Percentiles rank a stretch among this genome's conserved stretches.
Conservation (phyloP, 1,140 invertebrate species). For the Arctopsyche grandis region DNA sequence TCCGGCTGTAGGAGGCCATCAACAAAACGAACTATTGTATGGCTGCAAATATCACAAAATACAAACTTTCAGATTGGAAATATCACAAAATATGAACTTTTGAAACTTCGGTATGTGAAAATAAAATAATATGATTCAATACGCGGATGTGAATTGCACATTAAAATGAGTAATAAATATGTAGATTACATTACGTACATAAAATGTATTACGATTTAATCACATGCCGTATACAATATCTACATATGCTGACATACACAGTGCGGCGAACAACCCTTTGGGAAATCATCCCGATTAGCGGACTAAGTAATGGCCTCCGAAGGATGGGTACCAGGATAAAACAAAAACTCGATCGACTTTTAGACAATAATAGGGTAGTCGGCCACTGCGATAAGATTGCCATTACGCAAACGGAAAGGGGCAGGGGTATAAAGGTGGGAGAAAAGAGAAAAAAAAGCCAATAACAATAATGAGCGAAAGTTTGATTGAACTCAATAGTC, state of each 20-base stretch:
- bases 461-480: constrained; percentile 42
- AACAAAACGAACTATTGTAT: constrained; percentile 10
- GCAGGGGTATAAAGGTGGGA: too few species aligned
- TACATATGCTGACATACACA: constrained; percentile 24
- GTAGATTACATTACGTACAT: too few species aligned
- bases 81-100: background rate
- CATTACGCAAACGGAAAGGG: constrained; percentile 1
- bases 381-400: constrained; percentile 10
- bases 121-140: background rate
- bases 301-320: constrained; percentile 27
- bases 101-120: background rate
- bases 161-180: too few species aligned
- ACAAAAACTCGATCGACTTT: constrained; percentile 26
- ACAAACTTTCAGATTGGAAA: constrained; percentile 4
- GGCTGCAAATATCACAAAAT: background rate
- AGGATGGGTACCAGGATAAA: constrained; percentile 5
- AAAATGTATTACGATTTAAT: background rate
- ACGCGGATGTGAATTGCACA: background rate
- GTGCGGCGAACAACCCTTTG: constrained; percentile 30
- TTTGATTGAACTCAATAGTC: constrained; percentile 8
- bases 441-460: constrained; percentile 16
- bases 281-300: constrained; percentile 46
- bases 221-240: too few species aligned
- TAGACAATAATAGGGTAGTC: constrained; percentile 4
- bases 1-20: background rate